phyloP scores from a whole-genome alignment of 2,113 vertebrate genomes.

The Grallaria varia region DNA sequence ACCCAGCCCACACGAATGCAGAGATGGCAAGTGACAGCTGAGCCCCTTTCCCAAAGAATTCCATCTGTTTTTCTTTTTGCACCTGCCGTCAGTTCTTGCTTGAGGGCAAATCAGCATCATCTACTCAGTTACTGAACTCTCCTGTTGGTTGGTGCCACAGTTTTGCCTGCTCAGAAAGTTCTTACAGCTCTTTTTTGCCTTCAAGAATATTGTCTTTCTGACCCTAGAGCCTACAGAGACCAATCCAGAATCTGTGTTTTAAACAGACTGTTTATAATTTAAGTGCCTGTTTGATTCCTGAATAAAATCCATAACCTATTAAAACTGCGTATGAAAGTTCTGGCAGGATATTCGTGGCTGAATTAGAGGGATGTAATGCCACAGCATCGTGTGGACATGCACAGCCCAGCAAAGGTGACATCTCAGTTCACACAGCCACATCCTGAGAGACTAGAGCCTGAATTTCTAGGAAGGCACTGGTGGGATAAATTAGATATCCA shows the following conservation, averaged over 20 bases:
- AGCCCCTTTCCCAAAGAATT: not conserved
- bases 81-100: not conserved
- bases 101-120: not conserved
- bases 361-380: not conserved
- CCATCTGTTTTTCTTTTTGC: not conserved
- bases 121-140: not conserved
- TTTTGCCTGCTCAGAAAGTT: not conserved
- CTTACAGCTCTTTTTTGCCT: not conserved
- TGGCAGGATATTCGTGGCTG: not conserved
- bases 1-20: not conserved
- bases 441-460: not conserved
- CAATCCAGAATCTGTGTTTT: not conserved
- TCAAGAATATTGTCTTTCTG: not conserved
- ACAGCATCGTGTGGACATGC: not conserved
- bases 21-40: not conserved
- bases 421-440: not conserved
- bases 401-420: not conserved
- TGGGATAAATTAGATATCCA: not conserved
- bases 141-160: not conserved
- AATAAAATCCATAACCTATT: not conserved
- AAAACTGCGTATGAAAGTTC: not conserved
- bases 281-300: not conserved
- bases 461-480: not conserved
- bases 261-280: not conserved
- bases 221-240: not conserved